Conservation (phyloP, 2,888 invertebrate species). For the Apamea monoglypha region DNA sequence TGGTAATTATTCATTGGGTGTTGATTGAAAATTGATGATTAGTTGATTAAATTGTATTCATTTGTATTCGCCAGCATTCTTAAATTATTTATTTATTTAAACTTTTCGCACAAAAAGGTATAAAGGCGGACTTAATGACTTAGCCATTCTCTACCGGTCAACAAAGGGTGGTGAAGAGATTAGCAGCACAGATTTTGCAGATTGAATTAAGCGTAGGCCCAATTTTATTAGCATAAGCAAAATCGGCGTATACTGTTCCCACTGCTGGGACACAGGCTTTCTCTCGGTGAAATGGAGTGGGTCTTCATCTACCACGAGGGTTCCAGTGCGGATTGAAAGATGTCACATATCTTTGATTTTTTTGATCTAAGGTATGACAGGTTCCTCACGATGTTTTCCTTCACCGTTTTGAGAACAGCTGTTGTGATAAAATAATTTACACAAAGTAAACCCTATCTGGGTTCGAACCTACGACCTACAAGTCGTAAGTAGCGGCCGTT, state of each 20-base stretch:
- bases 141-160: too few relatives aligned
- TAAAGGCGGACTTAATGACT: too few relatives aligned
- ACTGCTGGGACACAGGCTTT: background rate
- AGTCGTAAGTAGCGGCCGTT: too few relatives aligned
- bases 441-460: too few relatives aligned
- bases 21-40: slow-evolving; percentile 7
- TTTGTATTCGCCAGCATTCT: background rate
- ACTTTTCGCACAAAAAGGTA: too few relatives aligned
- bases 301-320: background rate
- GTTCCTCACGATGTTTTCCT: too few relatives aligned
- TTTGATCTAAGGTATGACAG: too few relatives aligned
- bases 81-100: background rate
- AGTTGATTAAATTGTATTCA: background rate
- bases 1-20: slow-evolving; percentile 4
- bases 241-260: background rate
- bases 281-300: too few relatives aligned
- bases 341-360: background rate
- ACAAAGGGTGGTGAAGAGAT: too few relatives aligned
- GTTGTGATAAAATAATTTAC: too few relatives aligned
- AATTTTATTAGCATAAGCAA: background rate
- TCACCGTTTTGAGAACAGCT: background rate
- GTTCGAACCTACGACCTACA: too few relatives aligned
- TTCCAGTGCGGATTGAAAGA: background rate
- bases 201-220: background rate
- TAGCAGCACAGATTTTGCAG: background rate